These are phyloP conservation scores for Elephantulus edwardii DNA, from an alignment of 2,113 vertebrate genomes.

Conservation along the genomic window DNA sequence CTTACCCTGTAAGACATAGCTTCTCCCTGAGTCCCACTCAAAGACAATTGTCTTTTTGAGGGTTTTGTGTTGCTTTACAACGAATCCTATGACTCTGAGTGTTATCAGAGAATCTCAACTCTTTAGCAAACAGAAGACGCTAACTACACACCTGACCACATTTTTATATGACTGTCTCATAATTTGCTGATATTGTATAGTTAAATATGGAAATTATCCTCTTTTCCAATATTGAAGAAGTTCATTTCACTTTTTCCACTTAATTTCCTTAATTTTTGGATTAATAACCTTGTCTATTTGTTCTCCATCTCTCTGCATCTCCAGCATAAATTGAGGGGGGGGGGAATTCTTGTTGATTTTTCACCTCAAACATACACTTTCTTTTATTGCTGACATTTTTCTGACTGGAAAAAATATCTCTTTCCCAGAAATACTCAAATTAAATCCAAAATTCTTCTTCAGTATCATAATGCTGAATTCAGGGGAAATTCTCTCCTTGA, in stretches of 20 bases:
- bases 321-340: too few relatives aligned
- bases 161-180: not conserved
- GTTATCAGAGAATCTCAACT: not conserved
- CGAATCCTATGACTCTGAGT: too few relatives aligned
- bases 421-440: not conserved
- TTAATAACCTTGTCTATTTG: too few relatives aligned
- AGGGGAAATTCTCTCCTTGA: not conserved
- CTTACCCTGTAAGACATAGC: too few relatives aligned
- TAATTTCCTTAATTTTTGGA: not conserved
- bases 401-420: not conserved
- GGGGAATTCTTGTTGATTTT: not conserved
- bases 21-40: too few relatives aligned
- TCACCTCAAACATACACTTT: not conserved
- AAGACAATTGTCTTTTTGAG: too few relatives aligned
- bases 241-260: not conserved
- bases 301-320: too few relatives aligned
- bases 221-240: not conserved
- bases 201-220: not conserved
- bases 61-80: too few relatives aligned
- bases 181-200: not conserved
- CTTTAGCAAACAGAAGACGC: not conserved
- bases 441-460: not conserved
- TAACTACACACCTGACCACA: not conserved
- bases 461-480: slow-evolving; percentile 1
- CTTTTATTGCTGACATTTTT: not conserved